Evolutionary conservation across 2,113 vertebrate genomes (phyloP).

Genomic region (Gallinago jamesoni): DNA sequence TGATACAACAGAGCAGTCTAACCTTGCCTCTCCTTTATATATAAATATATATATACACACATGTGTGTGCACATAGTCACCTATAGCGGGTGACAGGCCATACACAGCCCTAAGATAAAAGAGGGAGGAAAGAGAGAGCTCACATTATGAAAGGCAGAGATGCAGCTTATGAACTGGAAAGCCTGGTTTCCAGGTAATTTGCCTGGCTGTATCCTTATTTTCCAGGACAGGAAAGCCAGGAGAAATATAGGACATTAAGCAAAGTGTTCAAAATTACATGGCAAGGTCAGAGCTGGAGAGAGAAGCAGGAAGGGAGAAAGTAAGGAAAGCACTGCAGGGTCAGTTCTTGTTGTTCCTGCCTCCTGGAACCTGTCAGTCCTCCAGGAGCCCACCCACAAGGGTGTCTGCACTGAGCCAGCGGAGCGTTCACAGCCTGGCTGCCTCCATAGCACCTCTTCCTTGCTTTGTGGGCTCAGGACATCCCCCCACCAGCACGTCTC

Average conservation of each 20-base stretch:
- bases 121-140: not conserved
- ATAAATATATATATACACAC: not conserved
- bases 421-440: not conserved
- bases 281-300: not conserved
- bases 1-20: not conserved
- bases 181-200: not conserved
- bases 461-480: not conserved
- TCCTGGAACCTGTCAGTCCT: not conserved
- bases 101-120: not conserved
- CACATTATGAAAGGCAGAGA: not conserved
- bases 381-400: no score
- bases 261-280: not conserved
- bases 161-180: not conserved
- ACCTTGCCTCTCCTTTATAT: not conserved
- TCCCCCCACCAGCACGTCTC: fast-evolving
- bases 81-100: not conserved
- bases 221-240: not conserved
- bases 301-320: not conserved
- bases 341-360: not conserved
- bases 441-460: not conserved
- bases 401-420: not conserved
- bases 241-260: not conserved
- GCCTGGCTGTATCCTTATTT: not conserved
- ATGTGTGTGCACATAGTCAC: fast-evolving
- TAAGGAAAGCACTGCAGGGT: not conserved